Conservation (phyloP, 2,113 vertebrate genomes). For the Vulpes ferrilata region DNA sequence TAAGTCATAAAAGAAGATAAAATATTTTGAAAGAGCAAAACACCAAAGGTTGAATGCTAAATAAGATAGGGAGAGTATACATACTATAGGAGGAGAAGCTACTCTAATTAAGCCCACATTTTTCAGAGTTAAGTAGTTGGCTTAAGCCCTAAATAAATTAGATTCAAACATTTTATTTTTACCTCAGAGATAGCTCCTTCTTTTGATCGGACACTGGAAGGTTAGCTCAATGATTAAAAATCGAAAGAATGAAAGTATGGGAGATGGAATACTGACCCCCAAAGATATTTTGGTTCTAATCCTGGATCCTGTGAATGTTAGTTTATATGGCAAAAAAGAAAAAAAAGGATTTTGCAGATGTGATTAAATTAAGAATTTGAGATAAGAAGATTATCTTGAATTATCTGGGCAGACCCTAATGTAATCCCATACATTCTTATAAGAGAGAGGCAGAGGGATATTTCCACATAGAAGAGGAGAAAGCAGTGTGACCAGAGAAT, state of each 20-base stretch:
- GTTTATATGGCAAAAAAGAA: neutral
- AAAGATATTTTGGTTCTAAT: neutral
- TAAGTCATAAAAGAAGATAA: neutral
- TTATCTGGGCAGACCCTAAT: neutral
- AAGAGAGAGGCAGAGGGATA: neutral
- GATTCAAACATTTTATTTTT: conserved; percentile 34
- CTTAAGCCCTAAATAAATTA: neutral
- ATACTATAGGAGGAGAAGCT: neutral
- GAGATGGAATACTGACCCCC: neutral
- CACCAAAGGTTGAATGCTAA: neutral
- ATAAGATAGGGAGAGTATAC: neutral
- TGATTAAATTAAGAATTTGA: neutral
- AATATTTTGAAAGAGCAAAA: conserved; percentile 6
- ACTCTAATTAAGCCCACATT: neutral
- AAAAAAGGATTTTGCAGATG: neutral
- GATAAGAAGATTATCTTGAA: neutral
- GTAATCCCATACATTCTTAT: neutral
- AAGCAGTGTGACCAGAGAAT: neutral
- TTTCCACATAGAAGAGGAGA: neutral
- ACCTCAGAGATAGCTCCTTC: neutral
- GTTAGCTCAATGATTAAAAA: neutral
- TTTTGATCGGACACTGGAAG: neutral
- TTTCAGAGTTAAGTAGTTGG: no score
- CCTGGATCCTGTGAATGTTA: neutral
- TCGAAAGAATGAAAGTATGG: neutral